phyloP scores from a whole-genome alignment of 2,888 invertebrate species.

The Phortica magna region DNA sequence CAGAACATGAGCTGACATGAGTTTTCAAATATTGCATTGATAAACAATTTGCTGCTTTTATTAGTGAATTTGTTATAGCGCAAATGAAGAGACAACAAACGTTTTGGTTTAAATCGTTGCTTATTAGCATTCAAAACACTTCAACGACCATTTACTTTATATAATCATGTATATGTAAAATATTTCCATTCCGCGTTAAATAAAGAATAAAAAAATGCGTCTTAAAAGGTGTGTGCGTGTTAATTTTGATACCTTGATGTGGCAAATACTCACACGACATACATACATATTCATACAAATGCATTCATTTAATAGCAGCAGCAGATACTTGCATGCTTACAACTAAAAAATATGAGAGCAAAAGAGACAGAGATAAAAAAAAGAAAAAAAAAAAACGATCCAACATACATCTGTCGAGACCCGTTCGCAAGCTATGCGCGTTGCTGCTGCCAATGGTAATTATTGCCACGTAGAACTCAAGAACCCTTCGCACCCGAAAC shows the following conservation, averaged over 20 bases:
- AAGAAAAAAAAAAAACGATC: not conserved
- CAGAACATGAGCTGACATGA: too few species aligned
- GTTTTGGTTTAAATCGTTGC: too few species aligned
- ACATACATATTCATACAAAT: not conserved
- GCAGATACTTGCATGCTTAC: too few species aligned
- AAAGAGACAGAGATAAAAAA: not conserved
- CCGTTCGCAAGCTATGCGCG: not conserved
- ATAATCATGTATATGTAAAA: constrained; percentile 7
- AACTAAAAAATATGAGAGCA: too few species aligned
- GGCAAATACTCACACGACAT: not conserved
- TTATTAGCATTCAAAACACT: not conserved
- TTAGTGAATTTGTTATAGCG: too few species aligned
- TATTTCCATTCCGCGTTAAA: constrained; percentile 6
- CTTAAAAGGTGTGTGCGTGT: constrained; percentile 13
- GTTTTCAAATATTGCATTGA: too few species aligned
- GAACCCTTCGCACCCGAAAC: not conserved
- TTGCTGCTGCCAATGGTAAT: not conserved
- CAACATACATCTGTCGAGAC: not conserved
- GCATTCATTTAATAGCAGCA: not conserved
- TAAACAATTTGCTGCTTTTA: too few species aligned
- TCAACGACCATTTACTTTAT: not conserved
- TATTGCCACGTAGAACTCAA: constrained; percentile 12
- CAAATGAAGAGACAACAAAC: too few species aligned
- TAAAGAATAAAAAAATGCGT: not conserved
- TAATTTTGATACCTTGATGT: constrained; percentile 17